Base-by-base conservation (phyloP, 2,888 invertebrate genomes). In the Melinaea menophilus region DNA sequence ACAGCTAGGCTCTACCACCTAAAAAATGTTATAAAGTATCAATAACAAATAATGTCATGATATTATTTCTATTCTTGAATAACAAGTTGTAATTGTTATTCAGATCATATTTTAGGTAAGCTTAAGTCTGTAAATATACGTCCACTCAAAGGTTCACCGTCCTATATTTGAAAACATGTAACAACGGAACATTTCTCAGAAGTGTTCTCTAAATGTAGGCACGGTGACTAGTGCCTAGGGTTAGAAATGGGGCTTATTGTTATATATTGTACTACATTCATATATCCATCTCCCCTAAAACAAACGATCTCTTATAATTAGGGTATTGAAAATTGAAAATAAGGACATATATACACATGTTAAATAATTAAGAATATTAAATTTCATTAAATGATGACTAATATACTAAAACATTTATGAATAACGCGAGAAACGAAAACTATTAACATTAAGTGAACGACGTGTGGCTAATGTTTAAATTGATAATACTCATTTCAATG, bases 171-270 rank as follows among this genome's bases (percentile, higher is more conserved):
- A 51, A 51, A 51, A 51, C 51, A 51, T 51, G 11, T 51, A 51
- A 51, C 51, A 51, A 51, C 22, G 51, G 51, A 22, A 51, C 31
- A 51, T 31, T 31, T 51, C 51, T 31, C 22, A 51, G 51, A 51
- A 51, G 51, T 51, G 51, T 31, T 51, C 51, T 31, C 51, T 31
- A 51, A 51, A 51, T 51, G 22, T 51, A 51, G 51, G 22, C 7
- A 31, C 51, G 51, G 51, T 51, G 31, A 51, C 51, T 31, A 31
- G 51, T 9, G 51, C 9, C 51, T 51, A 51, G 11, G 51, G 31
- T 51, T 51, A 5, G 31, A 31, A 31, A 7, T 22, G 22, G 48
- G 48, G 13, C 5, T 48, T 13, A n/a, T 48, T 13, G 48, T 48
- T 48, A n/a, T n/a, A 13, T 12, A 13, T 4, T 5, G 22, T 22